Base-by-base conservation (phyloP, 2,113 vertebrate species). In the Lampris megalopsis region DNA sequence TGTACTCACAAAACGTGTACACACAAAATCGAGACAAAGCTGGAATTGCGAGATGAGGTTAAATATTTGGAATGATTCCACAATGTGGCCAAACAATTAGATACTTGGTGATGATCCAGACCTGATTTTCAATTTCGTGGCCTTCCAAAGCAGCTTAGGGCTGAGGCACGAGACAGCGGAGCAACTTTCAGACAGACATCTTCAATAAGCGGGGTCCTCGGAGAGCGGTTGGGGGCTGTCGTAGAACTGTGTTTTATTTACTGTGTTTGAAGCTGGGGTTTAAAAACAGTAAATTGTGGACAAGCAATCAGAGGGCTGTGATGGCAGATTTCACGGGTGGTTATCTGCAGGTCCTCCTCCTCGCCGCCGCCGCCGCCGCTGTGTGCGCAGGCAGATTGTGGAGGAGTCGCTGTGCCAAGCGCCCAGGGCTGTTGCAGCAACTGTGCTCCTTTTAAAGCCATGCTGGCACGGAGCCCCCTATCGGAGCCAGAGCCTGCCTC, bases 281-380 rank as follows among this genome's bases (percentile, higher is more conserved):
- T 90, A 86, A 93, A 93, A 90, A 91, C 87, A 89, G 85, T 90
- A 91, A 93, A 92, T 81, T 91, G 90, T 90, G 87, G 85, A 92
- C 89, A 79, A 90, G 88, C 87, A 93, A 92, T 94, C 91, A 91
- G 89, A 94, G 90, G 86, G 90, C 84, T 90, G 85, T 86, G 93
- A 93, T 91, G 92, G 89, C 89, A 93, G 89, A 93, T 94, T 92
- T 94, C 90, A 93, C 76, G 88, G 86, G 79, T 87, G 88, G 92
- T 94, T 94, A 94, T 95, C 93, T 91, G 81, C 84, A 81, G 79
- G 92, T 93, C 90, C 88, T 93, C 79, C 80, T 86, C 79, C 81
- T 81, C 83, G 85, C 83, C 89, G 85, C 86, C 79, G 80, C 87
- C 79, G 82, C 82, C 83, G 85, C 83, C 89, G 85, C 86, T 78